Evolutionary conservation across 1,140 invertebrate genomes (phyloP).

Genomic region (Ephestia elutella): DNA sequence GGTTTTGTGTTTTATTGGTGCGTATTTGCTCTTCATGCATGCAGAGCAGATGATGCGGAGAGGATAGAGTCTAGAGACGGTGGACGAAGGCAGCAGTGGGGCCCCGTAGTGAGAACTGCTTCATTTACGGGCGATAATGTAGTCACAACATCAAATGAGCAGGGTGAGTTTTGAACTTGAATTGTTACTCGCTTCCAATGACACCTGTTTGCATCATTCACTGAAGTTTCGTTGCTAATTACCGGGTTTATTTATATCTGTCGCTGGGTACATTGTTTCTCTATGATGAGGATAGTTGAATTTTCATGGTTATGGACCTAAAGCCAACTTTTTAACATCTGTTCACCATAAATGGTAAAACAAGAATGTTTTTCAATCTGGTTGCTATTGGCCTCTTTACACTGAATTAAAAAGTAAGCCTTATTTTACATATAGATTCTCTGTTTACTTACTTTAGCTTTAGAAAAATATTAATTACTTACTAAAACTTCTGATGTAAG

Average conservation of each 20-base stretch:
- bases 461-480: too few species aligned
- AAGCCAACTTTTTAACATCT: constrained; percentile 23
- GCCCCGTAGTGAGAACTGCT: constrained; percentile 44
- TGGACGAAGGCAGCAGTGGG: constrained; percentile 56
- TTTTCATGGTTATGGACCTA: constrained; percentile 20
- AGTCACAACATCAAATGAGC: constrained; percentile 55
- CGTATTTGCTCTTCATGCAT: constrained; percentile 67
- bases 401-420: not conserved
- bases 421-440: not conserved
- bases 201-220: constrained; percentile 56
- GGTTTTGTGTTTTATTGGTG: constrained; percentile 70
- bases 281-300: not conserved
- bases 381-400: not conserved
- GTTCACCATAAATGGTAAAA: constrained; percentile 30
- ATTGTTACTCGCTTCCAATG: constrained; percentile 31
- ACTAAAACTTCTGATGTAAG: too few species aligned
- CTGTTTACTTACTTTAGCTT: not conserved
- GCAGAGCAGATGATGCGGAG: constrained; percentile 63
- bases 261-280: not conserved
- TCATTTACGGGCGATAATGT: constrained; percentile 53
- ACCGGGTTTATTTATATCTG: constrained; percentile 16
- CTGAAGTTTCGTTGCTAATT: constrained; percentile 12
- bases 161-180: constrained; percentile 55
- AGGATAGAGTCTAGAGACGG: constrained; percentile 58
- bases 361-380: constrained; percentile 15